Base-by-base conservation (phyloP, 2,797 vertebrate species). In the Gobionotothen gibberifrons region DNA sequence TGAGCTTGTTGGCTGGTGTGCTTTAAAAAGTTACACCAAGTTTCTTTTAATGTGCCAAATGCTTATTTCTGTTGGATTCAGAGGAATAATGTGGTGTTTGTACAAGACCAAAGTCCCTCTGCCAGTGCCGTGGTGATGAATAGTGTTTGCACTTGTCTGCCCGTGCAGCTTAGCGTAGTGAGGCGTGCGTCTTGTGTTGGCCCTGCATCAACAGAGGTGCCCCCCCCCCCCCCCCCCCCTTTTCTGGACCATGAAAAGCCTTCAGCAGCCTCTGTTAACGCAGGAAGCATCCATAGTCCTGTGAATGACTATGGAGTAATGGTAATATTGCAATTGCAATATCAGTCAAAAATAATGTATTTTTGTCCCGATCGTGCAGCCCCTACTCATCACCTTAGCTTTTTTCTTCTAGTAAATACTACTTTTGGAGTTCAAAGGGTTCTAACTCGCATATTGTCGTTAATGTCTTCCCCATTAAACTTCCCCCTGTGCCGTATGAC, bases 111-210 rank as follows among this genome's bases (percentile, higher is more conserved):
- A 84, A 89, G 87, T 90, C 86, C 72, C 61, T 36, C 57, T 57
- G 81, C 75, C 73, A 66, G 62, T 65, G 57, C 75, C 85, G 85
- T 86, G 85, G 85, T 89, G 87, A 92, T 91, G 85, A 88, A 88
- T 86, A 10, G 74, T 85, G 83, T 90, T 92, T 92, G 89, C 80
- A 75, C 85, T 86, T 78, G 83, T 86, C 85, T 82, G 64, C 74
- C 83, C 36, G 65, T 87, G 83, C 72, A 63, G 78, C 71, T 81
- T 66, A 52, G 83, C 60, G 81, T 86, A 84, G 84, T 77, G 85
- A 85, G 79, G 82, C 72, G 69, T 89, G 83, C 26, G 70, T 77
- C 83, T 81, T 59, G 79, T 87, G 90, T 90, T 85, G 57, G 74
- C 46, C 76, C 69, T 75, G 76, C 61, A 61, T 78, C 79, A 82